A percentile compares a stretch with the other conserved stretches of the same genome.
phyloP scores from a whole-genome alignment of 2,888 invertebrate species.

The Cancer borealis region DNA sequence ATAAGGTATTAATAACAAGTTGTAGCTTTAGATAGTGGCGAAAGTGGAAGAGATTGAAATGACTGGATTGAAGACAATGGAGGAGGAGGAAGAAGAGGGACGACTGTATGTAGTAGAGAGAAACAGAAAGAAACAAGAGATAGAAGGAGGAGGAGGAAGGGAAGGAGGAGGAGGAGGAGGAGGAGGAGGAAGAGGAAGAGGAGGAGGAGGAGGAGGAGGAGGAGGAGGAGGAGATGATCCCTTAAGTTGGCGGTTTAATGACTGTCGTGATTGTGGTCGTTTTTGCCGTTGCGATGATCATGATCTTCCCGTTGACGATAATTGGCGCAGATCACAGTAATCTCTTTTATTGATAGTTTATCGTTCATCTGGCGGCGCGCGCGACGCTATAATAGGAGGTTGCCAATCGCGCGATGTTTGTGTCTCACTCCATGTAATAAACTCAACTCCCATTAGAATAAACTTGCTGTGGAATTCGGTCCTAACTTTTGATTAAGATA shows the following conservation, averaged over 20 bases:
- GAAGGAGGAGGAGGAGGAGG: background rate
- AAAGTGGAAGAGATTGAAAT: background rate
- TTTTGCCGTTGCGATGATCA: constrained; percentile 23
- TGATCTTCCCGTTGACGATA: constrained; percentile 24
- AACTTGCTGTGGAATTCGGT: background rate
- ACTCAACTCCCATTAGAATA: background rate
- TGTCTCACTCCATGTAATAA: constrained; percentile 4
- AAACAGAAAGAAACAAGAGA: background rate
- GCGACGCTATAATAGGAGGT: constrained; percentile 29
- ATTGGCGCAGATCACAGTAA: constrained; percentile 29
- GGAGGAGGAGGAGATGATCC: background rate
- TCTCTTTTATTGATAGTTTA: constrained; percentile 37
- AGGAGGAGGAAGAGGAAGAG: background rate
- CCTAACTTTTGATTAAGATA: background rate
- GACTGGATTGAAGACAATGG: background rate
- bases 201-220: background rate
- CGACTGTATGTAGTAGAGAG: background rate
- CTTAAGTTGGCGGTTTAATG: constrained; percentile 21
- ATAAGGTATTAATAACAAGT: background rate
- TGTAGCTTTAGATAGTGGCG: background rate
- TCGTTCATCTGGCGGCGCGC: constrained; percentile 37
- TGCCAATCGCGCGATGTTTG: constrained; percentile 29
- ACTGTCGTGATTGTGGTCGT: constrained; percentile 24
- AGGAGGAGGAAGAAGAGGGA: background rate
- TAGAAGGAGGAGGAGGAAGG: background rate